These are phyloP conservation scores for Ophion ventricosus DNA, from an alignment of 2,888 invertebrate genomes.

Conservation along the genomic window DNA sequence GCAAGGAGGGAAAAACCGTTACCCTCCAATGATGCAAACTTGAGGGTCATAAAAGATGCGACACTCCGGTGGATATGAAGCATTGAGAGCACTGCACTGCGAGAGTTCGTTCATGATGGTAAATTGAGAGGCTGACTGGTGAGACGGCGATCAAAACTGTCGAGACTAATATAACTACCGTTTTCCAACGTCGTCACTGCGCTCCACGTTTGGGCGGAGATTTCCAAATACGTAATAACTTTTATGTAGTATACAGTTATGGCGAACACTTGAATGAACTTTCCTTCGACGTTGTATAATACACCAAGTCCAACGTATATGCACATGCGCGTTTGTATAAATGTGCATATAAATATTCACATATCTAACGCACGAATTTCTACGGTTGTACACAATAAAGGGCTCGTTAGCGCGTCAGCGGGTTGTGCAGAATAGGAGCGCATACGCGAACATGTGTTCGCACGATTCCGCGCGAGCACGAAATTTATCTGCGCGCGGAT, in stretches of 20 bases:
- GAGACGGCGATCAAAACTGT: constrained; percentile 14
- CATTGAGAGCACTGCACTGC: background rate
- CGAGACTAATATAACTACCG: constrained; percentile 26
- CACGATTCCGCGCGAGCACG: constrained; percentile 15
- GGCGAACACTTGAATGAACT: constrained; percentile 10
- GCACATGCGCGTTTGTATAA: background rate
- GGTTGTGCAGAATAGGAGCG: constrained; percentile 6
- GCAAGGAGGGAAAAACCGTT: background rate
- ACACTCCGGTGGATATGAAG: too few relatives aligned
- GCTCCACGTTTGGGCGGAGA: background rate
- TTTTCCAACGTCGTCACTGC: constrained; percentile 25
- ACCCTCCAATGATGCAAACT: background rate
- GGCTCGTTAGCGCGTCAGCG: constrained; percentile 56
- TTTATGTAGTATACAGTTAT: background rate
- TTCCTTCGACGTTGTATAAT: background rate
- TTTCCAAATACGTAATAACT: constrained; percentile 33
- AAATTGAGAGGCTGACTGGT: background rate
- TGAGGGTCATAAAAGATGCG: background rate
- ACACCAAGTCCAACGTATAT: background rate
- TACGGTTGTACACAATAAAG: constrained; percentile 36
- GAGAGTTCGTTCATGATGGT: constrained; percentile 1
- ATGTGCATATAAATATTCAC: constrained; percentile 16
- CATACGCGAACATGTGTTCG: constrained; percentile 22
- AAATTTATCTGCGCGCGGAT: constrained; percentile 1
- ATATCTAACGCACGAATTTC: constrained; percentile 1